Evolutionary conservation across 2,888 invertebrate genomes (phyloP).

Genomic region (Leptopilina syphax): DNA sequence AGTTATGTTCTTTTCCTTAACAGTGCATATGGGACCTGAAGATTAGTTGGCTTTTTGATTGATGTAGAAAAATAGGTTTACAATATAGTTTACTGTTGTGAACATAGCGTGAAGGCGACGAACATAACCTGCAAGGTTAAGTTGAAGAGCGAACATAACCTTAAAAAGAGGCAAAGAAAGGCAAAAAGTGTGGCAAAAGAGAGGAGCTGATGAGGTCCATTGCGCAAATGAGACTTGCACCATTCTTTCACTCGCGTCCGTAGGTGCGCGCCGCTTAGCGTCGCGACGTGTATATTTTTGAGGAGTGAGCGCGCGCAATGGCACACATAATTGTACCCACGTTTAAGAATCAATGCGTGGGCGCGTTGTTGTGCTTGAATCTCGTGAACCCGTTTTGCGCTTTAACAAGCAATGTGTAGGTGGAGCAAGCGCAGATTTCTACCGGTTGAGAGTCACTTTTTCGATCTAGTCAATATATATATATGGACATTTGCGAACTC

Average conservation of each 20-base stretch:
- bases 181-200: neutral
- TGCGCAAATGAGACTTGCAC: constrained; percentile 25
- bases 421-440: constrained; percentile 53
- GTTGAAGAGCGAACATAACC: no score
- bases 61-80: no score
- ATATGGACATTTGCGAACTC: neutral
- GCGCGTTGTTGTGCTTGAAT: constrained; percentile 56
- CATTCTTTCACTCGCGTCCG: neutral
- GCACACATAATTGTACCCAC: constrained; percentile 39
- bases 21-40: no score
- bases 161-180: neutral
- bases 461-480: constrained; percentile 53
- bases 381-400: constrained; percentile 56
- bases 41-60: no score
- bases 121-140: no score
- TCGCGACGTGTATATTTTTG: constrained; percentile 15
- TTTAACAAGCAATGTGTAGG: constrained; percentile 49
- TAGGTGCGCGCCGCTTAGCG: constrained; percentile 23
- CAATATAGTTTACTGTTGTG: no score
- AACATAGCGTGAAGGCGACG: no score
- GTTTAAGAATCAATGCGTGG: constrained; percentile 55
- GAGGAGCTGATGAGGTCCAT: constrained; percentile 2
- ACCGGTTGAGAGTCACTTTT: constrained; percentile 56
- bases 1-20: no score
- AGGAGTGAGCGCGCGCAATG: constrained; percentile 31